Evolutionary conservation across 2,113 vertebrate species (phyloP).

Genomic region (Tenrec ecaudatus): DNA sequence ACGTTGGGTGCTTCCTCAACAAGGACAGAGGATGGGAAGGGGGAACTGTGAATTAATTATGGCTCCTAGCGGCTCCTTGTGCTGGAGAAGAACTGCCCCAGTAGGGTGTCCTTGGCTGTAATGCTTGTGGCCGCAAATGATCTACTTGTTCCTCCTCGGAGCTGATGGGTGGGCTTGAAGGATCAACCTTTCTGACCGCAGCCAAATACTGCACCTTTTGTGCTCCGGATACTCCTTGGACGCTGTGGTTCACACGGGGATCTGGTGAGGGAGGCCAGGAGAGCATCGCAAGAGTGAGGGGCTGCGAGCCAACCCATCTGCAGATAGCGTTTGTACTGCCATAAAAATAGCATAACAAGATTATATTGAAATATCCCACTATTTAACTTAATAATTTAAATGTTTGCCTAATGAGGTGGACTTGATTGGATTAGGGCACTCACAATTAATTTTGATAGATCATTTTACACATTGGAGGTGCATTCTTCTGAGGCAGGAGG

Average conservation of each 20-base stretch:
- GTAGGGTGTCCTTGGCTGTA: neutral
- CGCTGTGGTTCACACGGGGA: neutral
- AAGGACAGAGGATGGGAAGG: neutral
- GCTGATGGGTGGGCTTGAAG: neutral
- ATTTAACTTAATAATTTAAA: constrained; percentile 91
- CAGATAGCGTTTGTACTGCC: constrained; percentile 80
- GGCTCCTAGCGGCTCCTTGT: neutral
- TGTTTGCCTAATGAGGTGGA: constrained; percentile 90
- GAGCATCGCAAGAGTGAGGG: neutral
- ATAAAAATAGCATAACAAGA: constrained; percentile 85
- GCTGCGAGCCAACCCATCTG: constrained; percentile 21
- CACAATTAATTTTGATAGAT: constrained; percentile 90
- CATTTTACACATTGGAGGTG: constrained; percentile 81
- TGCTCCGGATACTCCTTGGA: neutral
- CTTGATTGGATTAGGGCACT: constrained; percentile 89
- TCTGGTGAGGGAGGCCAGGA: neutral
- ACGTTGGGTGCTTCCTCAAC: neutral
- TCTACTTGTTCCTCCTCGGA: neutral
- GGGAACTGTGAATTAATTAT: neutral
- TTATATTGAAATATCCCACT: constrained; percentile 87
- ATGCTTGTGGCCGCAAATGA: neutral
- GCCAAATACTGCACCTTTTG: neutral
- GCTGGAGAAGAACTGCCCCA: neutral
- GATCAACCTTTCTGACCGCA: neutral
- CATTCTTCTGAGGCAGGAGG: constrained; percentile 84